phyloP scores from a whole-genome alignment of 2,797 vertebrate species.

The Gobionotothen gibberifrons region DNA sequence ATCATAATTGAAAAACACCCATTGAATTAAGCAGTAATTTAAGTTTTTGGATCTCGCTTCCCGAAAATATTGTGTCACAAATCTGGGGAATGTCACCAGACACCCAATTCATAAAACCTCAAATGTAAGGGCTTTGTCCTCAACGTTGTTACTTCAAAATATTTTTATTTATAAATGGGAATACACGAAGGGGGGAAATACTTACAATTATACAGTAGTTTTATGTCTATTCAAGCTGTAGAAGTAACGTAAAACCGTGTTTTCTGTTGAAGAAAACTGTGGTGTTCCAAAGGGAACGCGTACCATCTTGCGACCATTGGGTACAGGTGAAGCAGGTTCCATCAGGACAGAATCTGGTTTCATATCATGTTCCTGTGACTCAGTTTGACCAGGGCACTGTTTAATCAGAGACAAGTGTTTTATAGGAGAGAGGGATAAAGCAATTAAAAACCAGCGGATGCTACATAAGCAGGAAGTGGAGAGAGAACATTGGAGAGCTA shows the following conservation, averaged over 20 bases:
- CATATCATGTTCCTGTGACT: constrained; percentile 15
- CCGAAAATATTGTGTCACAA: too few species aligned
- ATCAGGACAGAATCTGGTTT: background rate
- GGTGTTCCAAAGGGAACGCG: background rate
- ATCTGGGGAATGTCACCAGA: too few species aligned
- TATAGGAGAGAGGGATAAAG: constrained; percentile 35
- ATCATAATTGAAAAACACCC: too few species aligned
- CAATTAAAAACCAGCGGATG: constrained; percentile 38
- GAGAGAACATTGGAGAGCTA: background rate
- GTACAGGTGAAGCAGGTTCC: constrained; percentile 9
- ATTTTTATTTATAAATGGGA: too few species aligned
- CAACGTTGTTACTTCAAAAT: too few species aligned
- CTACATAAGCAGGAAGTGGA: constrained; percentile 33
- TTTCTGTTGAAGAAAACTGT: background rate
- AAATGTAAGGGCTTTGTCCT: too few species aligned
- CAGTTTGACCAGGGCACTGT: background rate
- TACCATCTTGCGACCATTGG: background rate
- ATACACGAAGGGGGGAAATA: too few species aligned
- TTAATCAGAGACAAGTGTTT: constrained; percentile 63
- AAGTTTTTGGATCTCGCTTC: too few species aligned
- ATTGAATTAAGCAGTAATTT: too few species aligned
- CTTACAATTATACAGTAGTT: background rate
- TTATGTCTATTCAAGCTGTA: background rate
- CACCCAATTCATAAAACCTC: too few species aligned
- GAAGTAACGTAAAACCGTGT: too few species aligned